These are phyloP conservation scores for Volucella zonaria DNA, from an alignment of 2,888 invertebrate genomes.

Conservation along the genomic window DNA sequence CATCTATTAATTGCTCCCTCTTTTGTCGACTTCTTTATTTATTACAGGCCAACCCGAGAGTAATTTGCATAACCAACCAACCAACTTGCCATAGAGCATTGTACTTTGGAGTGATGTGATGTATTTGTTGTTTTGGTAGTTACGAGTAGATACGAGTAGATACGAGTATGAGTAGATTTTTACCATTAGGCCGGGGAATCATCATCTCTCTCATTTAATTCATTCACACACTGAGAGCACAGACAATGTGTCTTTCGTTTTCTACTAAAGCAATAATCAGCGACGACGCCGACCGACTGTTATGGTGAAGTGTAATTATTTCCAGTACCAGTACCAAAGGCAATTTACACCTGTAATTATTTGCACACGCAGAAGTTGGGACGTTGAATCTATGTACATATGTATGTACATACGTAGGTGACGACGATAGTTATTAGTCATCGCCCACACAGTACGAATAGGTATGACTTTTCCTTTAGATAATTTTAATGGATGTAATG, in stretches of 20 bases:
- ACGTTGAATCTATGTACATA: neutral
- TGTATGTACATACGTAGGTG: conserved; percentile 8
- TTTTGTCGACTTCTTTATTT: conserved; percentile 44
- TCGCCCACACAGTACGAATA: conserved; percentile 20
- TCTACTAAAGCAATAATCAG: conserved; percentile 11
- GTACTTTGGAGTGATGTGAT: conserved; percentile 52
- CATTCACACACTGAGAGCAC: conserved; percentile 26
- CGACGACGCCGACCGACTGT: neutral
- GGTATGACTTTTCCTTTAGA: too few relatives aligned
- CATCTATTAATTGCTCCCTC: conserved; percentile 50
- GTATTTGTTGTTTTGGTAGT: conserved; percentile 21
- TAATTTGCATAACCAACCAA: conserved; percentile 61
- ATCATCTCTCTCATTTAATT: conserved; percentile 34
- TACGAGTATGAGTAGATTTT: conserved; percentile 3
- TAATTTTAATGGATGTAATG: too few relatives aligned
- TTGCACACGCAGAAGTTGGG: conserved; percentile 45
- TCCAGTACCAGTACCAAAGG: conserved; percentile 38
- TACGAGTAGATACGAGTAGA: too few relatives aligned
- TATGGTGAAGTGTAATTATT: conserved; percentile 49
- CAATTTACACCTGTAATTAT: conserved; percentile 64
- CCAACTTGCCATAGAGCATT: conserved; percentile 53
- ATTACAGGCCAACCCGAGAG: conserved; percentile 41
- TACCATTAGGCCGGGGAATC: conserved; percentile 21
- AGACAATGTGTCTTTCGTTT: conserved; percentile 48
- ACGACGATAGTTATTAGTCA: conserved; percentile 20